These are phyloP conservation scores for Cynodonichthys magdalenae DNA, from an alignment of 2,797 vertebrate genomes.

Conservation along the genomic window DNA sequence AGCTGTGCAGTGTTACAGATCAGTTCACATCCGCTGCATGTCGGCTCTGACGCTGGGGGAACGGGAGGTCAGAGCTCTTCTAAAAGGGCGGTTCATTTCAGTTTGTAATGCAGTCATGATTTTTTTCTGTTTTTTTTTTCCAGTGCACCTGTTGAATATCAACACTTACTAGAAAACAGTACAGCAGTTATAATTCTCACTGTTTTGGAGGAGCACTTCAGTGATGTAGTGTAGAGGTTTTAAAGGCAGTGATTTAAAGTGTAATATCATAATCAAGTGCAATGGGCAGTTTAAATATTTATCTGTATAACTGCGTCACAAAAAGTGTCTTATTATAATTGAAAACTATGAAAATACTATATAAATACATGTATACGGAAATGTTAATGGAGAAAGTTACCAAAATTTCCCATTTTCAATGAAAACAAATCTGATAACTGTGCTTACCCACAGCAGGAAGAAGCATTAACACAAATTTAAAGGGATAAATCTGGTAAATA, in stretches of 20 bases:
- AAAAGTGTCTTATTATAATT: too few relatives aligned
- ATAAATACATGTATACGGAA: too few relatives aligned
- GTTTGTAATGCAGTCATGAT: slow-evolving; percentile 17
- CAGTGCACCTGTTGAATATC: slow-evolving; percentile 1
- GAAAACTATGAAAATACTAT: too few relatives aligned
- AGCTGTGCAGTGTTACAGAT: slow-evolving; percentile 45
- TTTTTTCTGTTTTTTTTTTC: background rate
- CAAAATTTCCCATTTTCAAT: too few relatives aligned
- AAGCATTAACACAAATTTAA: too few relatives aligned
- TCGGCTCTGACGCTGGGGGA: slow-evolving; percentile 18
- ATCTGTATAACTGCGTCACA: too few relatives aligned
- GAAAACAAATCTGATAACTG: too few relatives aligned
- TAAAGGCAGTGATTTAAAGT: too few relatives aligned
- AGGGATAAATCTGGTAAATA: too few relatives aligned
- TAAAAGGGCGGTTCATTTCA: background rate
- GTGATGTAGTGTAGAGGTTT: background rate
- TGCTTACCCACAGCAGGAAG: too few relatives aligned
- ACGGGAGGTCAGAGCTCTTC: slow-evolving; percentile 1
- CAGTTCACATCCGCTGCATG: slow-evolving; percentile 18
- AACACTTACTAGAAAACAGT: background rate
- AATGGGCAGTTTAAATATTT: background rate
- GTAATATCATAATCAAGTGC: background rate
- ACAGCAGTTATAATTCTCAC: background rate
- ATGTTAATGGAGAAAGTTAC: too few relatives aligned
- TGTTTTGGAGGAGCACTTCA: slow-evolving; percentile 9